Evolutionary conservation across 2,888 invertebrate species (phyloP), one percentile per base, ranked within the genome.

Genomic region (Trichopoda pennipes): DNA sequence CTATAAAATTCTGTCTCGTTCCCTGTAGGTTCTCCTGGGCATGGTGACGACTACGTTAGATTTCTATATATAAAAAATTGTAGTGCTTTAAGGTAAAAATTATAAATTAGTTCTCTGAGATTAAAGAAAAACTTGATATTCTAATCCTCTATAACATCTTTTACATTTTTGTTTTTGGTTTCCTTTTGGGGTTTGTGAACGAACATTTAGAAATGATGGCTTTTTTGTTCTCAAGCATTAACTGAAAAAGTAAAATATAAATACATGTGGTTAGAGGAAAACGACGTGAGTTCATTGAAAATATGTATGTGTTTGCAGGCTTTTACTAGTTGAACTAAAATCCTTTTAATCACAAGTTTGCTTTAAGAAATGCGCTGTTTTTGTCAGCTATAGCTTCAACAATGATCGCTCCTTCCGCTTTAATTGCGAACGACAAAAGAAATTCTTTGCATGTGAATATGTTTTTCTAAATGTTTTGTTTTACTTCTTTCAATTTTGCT

Each of bases 341-440:
- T 68, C 38, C 44, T 60, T n/a, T 55, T 42, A 72, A 35, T 23
- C 38, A 47, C 17, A 21, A 19, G 2, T 23, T 47, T 47, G 12
- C n/a, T 12, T 63, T 10, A 63, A 69, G 23, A 70, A 70, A 64
- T 64, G 58, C 74, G 70, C 73, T 80, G 80, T 60, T 83, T 84
- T 75, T 85, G 84, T 84, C 84, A 85, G 84, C 56, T 28, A 56
- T 19, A 38, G 49, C 55, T 51, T 83, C 70, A 66, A 53, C 60
- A 72, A 49, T 83, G 85, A 86, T 86, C 85, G 84, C 72, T 85
- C 72, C 84, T 84, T 86, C 86, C 86, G 85, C 78, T 85, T 74
- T 78, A 73, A 60, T 68, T 75, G 69, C 42, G 17, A 53, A 17
- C 35, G 55, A 79, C 78, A 75, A 70, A 66, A 44, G 69, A 21